These are phyloP conservation scores for Hanleya hanleyi DNA, from an alignment of 2,888 invertebrate species.

Conservation along the genomic window DNA sequence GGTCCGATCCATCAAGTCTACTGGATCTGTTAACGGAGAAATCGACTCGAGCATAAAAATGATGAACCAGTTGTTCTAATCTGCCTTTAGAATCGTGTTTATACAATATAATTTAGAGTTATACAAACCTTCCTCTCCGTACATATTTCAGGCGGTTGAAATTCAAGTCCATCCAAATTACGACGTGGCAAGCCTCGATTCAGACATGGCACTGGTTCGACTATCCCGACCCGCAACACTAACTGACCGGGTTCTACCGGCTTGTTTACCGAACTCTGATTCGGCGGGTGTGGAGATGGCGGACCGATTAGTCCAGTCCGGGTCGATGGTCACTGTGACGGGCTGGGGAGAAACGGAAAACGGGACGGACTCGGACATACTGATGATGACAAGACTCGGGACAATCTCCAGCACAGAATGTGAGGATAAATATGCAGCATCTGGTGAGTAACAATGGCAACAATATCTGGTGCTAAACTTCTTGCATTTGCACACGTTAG, in stretches of 20 bases:
- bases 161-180: conserved; percentile 3
- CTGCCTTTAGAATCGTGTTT: too few species aligned
- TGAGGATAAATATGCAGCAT: conserved; percentile 1
- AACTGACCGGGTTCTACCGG: not conserved
- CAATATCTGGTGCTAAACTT: too few species aligned
- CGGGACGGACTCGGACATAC: not conserved
- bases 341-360: conserved; percentile 8
- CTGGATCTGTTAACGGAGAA: too few species aligned
- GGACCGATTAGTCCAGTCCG: not conserved
- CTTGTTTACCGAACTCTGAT: not conserved
- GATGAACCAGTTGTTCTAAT: too few species aligned
- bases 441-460: too few species aligned
- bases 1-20: too few species aligned
- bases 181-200: not conserved
- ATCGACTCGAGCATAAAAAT: too few species aligned
- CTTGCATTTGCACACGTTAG: too few species aligned
- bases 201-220: not conserved
- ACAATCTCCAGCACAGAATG: not conserved
- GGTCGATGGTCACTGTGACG: not conserved
- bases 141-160: not conserved
- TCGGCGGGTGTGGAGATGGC: not conserved
- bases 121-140: too few species aligned
- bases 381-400: not conserved
- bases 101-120: too few species aligned
- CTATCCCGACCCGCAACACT: not conserved